Percentiles rank a stretch among this genome's conserved stretches.
Conservation (phyloP, 1,140 invertebrate species). For the Ectropis grisescens region DNA sequence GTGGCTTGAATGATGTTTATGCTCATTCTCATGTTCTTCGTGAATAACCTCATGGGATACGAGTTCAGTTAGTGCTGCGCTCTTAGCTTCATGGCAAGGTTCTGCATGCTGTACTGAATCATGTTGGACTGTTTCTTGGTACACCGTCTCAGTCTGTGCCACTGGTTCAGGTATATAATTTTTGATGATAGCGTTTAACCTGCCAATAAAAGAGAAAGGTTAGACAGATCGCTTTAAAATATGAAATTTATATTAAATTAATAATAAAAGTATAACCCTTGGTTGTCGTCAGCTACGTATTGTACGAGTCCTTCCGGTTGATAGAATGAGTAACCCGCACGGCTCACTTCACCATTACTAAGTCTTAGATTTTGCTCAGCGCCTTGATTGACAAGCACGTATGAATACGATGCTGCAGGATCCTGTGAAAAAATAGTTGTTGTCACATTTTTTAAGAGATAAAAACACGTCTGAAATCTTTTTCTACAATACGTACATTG, state of each 20-base stretch:
- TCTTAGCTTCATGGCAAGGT: conserved; percentile 26
- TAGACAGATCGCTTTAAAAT: background rate
- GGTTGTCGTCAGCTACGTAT: conserved; percentile 79
- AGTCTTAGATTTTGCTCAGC: conserved; percentile 72
- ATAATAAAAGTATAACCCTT: conserved; percentile 60
- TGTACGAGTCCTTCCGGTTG: conserved; percentile 77
- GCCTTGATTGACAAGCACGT: conserved; percentile 71
- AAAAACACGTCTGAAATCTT: no score
- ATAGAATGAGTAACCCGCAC: conserved; percentile 72
- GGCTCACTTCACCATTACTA: conserved; percentile 73
- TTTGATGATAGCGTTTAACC: conserved; percentile 53
- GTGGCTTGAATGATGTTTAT: background rate
- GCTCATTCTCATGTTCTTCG: background rate
- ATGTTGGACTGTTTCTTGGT: conserved; percentile 12
- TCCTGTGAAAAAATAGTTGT: conserved; percentile 26
- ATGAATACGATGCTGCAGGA: conserved; percentile 42
- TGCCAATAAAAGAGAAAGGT: conserved; percentile 12
- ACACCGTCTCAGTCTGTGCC: no score
- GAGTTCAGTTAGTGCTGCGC: conserved; percentile 1
- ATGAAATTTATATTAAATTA: conserved; percentile 1
- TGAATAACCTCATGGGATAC: background rate
- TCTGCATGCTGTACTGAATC: conserved; percentile 12
- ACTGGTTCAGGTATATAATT: conserved; percentile 30
- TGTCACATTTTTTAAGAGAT: no score
- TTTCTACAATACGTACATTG: no score